A percentile compares a stretch with the other conserved stretches of the same genome.
Conservation (phyloP, 2,113 vertebrate species). For the Anarrhichthys ocellatus region DNA sequence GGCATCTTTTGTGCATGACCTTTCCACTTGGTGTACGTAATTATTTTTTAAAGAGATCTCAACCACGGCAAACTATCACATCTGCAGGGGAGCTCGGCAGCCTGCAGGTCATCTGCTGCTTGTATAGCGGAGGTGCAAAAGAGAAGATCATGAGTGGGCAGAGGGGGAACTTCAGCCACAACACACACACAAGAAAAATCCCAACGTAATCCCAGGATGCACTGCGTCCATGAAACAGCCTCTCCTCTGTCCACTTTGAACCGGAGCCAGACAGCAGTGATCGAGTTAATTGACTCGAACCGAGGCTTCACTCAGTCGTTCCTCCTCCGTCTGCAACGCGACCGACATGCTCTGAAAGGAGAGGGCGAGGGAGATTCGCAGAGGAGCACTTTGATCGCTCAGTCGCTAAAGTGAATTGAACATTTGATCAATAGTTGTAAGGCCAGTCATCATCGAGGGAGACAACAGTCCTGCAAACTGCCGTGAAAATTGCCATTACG, state of each 20-base stretch:
- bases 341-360: conserved; percentile 38
- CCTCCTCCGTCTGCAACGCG: too few species aligned
- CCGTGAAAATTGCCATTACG: neutral
- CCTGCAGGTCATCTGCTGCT: conserved; percentile 32
- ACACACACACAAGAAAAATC: neutral
- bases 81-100: conserved; percentile 18
- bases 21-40: conserved; percentile 8
- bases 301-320: conserved; percentile 18
- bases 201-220: conserved; percentile 49
- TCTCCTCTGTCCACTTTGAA: conserved; percentile 50
- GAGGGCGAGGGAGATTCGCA: conserved; percentile 21
- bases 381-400: conserved; percentile 52
- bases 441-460: conserved; percentile 30
- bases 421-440: conserved; percentile 60
- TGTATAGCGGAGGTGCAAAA: conserved; percentile 14
- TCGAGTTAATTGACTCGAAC: conserved; percentile 60
- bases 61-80: conserved; percentile 7
- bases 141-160: conserved; percentile 18
- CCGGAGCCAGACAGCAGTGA: conserved; percentile 52
- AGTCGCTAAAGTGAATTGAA: conserved; percentile 37
- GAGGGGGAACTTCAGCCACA: conserved; percentile 14
- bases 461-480: conserved; percentile 24
- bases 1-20: conserved; percentile 16
- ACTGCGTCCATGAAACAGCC: conserved; percentile 10
- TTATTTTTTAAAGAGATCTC: conserved; percentile 30